These are phyloP conservation scores for Bombus difficillimus DNA, from an alignment of 1,140 invertebrate genomes.

Conservation along the genomic window DNA sequence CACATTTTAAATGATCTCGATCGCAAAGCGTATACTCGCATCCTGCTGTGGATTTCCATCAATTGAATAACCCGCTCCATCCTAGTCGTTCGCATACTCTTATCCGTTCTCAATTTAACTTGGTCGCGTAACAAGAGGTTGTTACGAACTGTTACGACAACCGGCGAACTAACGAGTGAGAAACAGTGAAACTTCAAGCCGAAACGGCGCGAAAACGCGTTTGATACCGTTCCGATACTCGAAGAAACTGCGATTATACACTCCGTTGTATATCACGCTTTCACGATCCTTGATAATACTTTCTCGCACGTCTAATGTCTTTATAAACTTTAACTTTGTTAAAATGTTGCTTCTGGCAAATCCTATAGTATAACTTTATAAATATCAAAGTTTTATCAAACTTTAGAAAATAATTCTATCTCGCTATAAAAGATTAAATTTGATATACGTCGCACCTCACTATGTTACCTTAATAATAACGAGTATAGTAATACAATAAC, in stretches of 20 bases:
- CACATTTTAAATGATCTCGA: not conserved
- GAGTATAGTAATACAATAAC: too few relatives aligned
- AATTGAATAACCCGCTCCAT: not conserved
- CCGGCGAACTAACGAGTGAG: not conserved
- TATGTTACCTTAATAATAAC: too few relatives aligned
- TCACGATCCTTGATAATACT: not conserved
- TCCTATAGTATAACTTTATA: too few relatives aligned
- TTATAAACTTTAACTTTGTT: too few relatives aligned
- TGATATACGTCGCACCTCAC: too few relatives aligned
- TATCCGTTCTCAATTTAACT: constrained; percentile 35
- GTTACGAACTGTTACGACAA: constrained; percentile 24
- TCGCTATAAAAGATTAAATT: too few relatives aligned
- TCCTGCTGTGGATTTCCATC: not conserved
- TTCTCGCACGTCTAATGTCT: too few relatives aligned
- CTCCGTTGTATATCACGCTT: not conserved
- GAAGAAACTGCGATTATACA: not conserved
- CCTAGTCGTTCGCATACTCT: not conserved
- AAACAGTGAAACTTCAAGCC: not conserved
- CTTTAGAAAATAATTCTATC: too few relatives aligned
- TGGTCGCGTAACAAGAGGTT: not conserved
- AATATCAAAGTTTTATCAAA: too few relatives aligned
- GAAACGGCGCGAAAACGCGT: not conserved
- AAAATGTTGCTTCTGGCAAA: too few relatives aligned
- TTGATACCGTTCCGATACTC: not conserved
- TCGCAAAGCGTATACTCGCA: not conserved